Conservation (phyloP, 2,113 vertebrate species). For the Tylochromis polylepis region DNA sequence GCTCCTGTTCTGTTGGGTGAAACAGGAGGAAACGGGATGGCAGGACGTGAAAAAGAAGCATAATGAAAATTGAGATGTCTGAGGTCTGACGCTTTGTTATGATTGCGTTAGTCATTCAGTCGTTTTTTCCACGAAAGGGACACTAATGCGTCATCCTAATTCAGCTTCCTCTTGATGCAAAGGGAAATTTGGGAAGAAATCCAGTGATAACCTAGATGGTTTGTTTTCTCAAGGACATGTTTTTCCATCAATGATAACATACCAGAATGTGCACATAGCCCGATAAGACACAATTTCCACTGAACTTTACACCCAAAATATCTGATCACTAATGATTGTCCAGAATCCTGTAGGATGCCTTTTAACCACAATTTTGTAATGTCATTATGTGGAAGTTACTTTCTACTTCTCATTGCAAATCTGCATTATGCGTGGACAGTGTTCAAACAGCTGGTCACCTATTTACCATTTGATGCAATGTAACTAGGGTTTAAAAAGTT, state of each 20-base stretch:
- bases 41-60: neutral
- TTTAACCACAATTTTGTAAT: neutral
- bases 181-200: neutral
- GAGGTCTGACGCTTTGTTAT: neutral
- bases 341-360: neutral
- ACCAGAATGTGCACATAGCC: neutral
- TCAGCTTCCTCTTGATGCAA: neutral
- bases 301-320: neutral
- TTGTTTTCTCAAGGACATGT: conserved; percentile 1
- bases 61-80: neutral
- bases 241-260: neutral
- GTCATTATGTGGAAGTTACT: neutral
- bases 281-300: neutral
- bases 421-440: neutral
- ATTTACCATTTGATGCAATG: neutral
- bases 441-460: neutral
- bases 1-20: neutral
- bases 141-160: neutral
- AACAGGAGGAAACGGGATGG: neutral
- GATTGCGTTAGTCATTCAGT: neutral
- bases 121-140: neutral
- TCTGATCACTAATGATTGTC: neutral
- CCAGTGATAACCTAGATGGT: neutral
- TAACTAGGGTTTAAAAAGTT: neutral
- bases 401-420: neutral